Evolutionary conservation across 2,888 invertebrate genomes (phyloP).

Genomic region (Smittia sp.): DNA sequence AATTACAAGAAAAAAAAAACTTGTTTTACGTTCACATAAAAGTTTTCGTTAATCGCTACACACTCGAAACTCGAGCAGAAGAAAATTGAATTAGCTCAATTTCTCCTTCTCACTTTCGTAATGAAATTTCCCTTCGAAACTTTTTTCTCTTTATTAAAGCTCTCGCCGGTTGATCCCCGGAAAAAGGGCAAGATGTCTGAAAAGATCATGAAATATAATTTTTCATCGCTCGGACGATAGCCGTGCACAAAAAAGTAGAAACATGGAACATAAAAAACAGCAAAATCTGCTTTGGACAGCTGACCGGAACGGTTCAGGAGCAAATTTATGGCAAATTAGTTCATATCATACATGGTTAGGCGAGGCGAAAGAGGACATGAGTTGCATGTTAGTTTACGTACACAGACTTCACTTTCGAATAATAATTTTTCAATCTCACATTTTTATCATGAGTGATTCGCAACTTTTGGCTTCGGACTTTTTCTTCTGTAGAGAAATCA

Average conservation of each 20-base stretch:
- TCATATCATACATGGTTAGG: slow-evolving; percentile 29
- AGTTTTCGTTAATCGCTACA: slow-evolving; percentile 14
- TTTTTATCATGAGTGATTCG: slow-evolving; percentile 15
- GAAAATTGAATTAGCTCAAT: slow-evolving; percentile 5
- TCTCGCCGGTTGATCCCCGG: neutral
- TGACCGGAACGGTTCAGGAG: slow-evolving; percentile 19
- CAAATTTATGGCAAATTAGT: slow-evolving; percentile 41
- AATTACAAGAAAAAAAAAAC: slow-evolving; percentile 3
- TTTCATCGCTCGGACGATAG: neutral
- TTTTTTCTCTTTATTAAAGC: neutral
- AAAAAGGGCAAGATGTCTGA: neutral
- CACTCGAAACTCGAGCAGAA: neutral
- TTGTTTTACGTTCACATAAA: neutral
- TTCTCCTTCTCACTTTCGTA: neutral
- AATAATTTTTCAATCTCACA: slow-evolving; percentile 13
- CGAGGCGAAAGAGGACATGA: slow-evolving; percentile 19
- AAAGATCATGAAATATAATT: slow-evolving; percentile 4
- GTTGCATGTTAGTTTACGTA: slow-evolving; percentile 27
- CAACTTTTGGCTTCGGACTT: neutral
- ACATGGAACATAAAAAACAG: slow-evolving; percentile 38
- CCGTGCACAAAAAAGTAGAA: slow-evolving; percentile 10
- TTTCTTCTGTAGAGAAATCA: neutral
- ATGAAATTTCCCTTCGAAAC: neutral
- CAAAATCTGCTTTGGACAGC: slow-evolving; percentile 39
- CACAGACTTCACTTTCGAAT: neutral